Evolutionary conservation across 1,140 invertebrate genomes (phyloP), one percentile per base, ranked within the genome.

Genomic region (Pseudomyrmex flavicornis): DNA sequence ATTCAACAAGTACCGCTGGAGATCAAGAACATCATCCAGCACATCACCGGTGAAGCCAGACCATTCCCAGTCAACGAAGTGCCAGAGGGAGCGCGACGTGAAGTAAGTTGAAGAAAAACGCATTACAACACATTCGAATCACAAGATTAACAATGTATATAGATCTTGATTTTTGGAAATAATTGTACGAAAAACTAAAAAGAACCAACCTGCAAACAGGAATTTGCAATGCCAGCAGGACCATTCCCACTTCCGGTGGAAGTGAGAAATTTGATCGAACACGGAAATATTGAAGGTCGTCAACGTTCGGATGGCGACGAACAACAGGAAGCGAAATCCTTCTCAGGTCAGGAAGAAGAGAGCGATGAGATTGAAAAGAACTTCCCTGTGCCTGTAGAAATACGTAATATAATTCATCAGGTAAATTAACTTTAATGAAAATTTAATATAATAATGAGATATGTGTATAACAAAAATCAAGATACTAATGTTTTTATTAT

Each of bases 401-500:
- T 94, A 75, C 91, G 90, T n/a, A 91, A 90, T 50, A 91, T 94
- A 20, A 93, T 93, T 82, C 92, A 92, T 22, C 92, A 93, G 88
- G 92, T 94, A 82, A 75, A 46, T 46, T 66, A 17, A 44, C 12
- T 44, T 13, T 66, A 9, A 35, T 35, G 9, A 44, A 12, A 66
- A 46, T 2, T 70, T 3, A 15, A 12, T 48, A 70, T 10, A 54
- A 3, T 54, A 63, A 1, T 12, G 17, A 2, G 26, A 26, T 63
- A 4, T 35, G 50, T 17, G 3, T 12, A 70, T 22, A 52, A 17
- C 17, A 69, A n/a, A 50, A 22, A 96, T 96, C 95, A 96, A 96
- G 96, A 95, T 66, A 66, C n/a, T 66, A 66, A 22, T 3, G 2
- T 44, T 10, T 35, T 46, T 7, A 65, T 65, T 44, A 35, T 35